Conservation (phyloP, 1,140 invertebrate species). For the Drosophila miranda region DNA sequence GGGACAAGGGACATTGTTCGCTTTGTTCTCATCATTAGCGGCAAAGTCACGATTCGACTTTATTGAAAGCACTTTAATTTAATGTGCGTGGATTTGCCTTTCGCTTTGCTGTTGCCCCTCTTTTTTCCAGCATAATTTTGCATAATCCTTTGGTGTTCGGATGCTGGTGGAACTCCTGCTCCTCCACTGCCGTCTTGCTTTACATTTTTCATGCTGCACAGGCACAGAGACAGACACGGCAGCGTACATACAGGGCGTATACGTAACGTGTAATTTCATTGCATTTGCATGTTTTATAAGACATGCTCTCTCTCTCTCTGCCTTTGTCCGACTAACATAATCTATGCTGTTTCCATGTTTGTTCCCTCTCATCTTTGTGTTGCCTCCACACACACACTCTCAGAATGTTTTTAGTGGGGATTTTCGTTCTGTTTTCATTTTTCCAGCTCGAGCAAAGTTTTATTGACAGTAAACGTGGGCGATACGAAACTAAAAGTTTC, state of each 20-base stretch:
- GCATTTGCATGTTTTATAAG: conserved; percentile 76
- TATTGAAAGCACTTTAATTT: conserved; percentile 81
- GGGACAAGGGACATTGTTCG: neutral
- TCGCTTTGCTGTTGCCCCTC: conserved; percentile 1
- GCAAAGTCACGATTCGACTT: conserved; percentile 77
- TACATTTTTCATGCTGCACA: conserved; percentile 38
- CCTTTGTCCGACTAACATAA: conserved; percentile 27
- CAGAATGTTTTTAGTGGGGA: conserved; percentile 23
- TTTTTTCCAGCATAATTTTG: conserved; percentile 53
- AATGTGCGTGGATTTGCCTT: conserved; percentile 73
- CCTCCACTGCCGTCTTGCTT: conserved; percentile 4
- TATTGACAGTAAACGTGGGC: conserved; percentile 79
- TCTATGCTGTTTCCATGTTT: conserved; percentile 58
- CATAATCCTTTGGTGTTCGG: conserved; percentile 70
- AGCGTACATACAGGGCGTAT: conserved; percentile 71
- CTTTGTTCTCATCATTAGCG: conserved; percentile 65
- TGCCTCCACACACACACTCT: conserved; percentile 3
- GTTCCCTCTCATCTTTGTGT: conserved; percentile 8
- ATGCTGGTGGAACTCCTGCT: conserved; percentile 11
- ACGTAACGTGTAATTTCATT: conserved; percentile 80
- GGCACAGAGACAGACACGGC: conserved; percentile 11
- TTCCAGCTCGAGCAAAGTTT: conserved; percentile 69
- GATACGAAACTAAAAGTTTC: conserved; percentile 71
- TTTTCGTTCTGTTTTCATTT: conserved; percentile 34
- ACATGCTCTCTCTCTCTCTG: conserved; percentile 20